Conservation (phyloP, 2,888 invertebrate genomes). For the Coleophora deauratella region DNA sequence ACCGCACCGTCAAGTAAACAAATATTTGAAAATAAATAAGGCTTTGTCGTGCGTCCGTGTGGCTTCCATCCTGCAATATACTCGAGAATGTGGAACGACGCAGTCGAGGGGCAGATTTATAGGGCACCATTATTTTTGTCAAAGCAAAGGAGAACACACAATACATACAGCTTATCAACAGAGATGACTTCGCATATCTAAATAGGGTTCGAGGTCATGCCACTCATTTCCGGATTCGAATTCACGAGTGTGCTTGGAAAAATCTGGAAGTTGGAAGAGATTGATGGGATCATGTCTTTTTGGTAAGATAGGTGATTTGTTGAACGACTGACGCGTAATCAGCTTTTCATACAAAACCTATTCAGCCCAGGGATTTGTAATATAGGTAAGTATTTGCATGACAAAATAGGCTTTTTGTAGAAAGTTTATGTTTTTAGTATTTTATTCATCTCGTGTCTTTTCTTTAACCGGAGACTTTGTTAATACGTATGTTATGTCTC, state of each 20-base stretch:
- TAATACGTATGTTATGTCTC: too few relatives aligned
- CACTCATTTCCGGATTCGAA: background rate
- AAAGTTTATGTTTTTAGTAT: too few relatives aligned
- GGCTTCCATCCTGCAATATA: slow-evolving; percentile 21
- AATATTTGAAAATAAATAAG: slow-evolving; percentile 51
- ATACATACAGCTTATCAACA: slow-evolving; percentile 24
- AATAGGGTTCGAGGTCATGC: background rate
- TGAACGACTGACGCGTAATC: too few relatives aligned
- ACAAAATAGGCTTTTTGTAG: too few relatives aligned
- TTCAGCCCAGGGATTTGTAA: too few relatives aligned
- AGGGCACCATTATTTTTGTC: slow-evolving; percentile 36
- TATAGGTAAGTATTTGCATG: too few relatives aligned
- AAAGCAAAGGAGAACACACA: slow-evolving; percentile 23
- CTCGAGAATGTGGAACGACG: slow-evolving; percentile 18
- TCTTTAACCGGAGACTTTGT: too few relatives aligned
- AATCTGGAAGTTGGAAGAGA: background rate
- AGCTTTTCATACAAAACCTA: too few relatives aligned
- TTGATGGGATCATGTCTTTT: background rate
- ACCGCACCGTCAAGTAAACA: slow-evolving; percentile 34
- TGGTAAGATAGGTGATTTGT: too few relatives aligned
- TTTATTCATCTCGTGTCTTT: too few relatives aligned
- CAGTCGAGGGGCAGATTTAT: slow-evolving; percentile 36
- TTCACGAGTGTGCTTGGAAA: background rate
- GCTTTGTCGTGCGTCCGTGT: slow-evolving; percentile 27
- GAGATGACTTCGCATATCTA: slow-evolving; percentile 3